These are phyloP conservation scores for Malaclemys terrapin DNA, from an alignment of 2,113 vertebrate species.

Conservation along the genomic window DNA sequence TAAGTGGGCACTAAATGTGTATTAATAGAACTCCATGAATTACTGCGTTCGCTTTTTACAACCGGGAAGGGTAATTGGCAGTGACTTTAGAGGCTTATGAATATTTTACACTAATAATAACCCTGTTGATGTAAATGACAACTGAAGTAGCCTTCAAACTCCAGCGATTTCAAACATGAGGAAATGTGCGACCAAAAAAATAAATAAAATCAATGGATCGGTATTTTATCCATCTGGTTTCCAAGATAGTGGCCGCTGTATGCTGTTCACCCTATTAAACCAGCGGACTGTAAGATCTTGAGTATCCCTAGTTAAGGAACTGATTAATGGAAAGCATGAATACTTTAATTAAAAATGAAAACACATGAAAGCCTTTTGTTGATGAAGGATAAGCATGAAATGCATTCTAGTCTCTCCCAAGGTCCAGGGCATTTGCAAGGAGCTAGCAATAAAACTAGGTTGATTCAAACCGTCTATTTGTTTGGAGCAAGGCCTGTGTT, in stretches of 20 bases:
- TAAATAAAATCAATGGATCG: not conserved
- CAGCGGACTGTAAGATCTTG: not conserved
- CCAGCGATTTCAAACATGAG: not conserved
- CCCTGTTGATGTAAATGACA: not conserved
- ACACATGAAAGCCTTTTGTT: not conserved
- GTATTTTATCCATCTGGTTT: not conserved
- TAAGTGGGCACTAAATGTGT: not conserved
- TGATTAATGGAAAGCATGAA: not conserved
- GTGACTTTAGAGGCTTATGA: not conserved
- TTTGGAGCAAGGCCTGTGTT: not conserved
- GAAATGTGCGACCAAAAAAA: not conserved
- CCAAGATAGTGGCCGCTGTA: not conserved
- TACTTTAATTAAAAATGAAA: not conserved
- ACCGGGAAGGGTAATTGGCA: not conserved
- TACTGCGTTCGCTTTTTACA: not conserved
- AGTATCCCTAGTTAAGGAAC: not conserved
- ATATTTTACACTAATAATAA: not conserved
- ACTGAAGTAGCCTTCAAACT: not conserved
- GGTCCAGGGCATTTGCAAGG: not conserved
- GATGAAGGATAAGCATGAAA: not conserved
- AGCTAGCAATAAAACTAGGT: not conserved
- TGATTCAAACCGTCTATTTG: not conserved
- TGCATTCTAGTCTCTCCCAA: not conserved
- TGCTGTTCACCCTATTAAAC: not conserved
- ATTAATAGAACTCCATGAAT: not conserved